Percentiles rank a stretch among this genome's conserved stretches.
Evolutionary conservation across 2,797 vertebrate genomes (phyloP).

Genomic region (Microhierax caerulescens): DNA sequence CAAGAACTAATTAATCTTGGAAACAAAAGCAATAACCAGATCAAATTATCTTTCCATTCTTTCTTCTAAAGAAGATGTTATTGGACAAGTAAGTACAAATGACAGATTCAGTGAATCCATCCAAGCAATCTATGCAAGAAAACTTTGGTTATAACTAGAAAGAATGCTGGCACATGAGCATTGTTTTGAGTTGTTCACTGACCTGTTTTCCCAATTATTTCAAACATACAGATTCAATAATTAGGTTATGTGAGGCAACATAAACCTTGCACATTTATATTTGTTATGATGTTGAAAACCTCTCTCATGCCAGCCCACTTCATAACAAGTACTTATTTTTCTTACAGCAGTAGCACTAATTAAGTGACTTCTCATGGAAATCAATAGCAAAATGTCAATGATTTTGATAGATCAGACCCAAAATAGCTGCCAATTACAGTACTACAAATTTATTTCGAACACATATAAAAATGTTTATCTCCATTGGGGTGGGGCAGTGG

Average conservation of each 20-base stretch:
- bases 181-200: not conserved
- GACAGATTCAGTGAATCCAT: not conserved
- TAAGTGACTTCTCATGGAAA: constrained; percentile 8
- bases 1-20: not conserved
- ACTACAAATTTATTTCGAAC: not conserved
- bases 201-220: not conserved
- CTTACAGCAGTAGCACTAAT: not conserved
- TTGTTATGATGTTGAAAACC: not conserved
- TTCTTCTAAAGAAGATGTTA: constrained; percentile 1
- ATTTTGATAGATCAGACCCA: constrained; percentile 1
- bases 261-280: not conserved
- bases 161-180: not conserved
- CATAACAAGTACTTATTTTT: not conserved
- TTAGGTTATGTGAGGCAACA: not conserved
- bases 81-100: not conserved
- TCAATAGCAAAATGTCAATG: constrained; percentile 8
- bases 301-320: not conserved
- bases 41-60: not conserved
- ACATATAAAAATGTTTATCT: not conserved
- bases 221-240: not conserved
- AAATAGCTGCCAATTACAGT: not conserved
- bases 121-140: not conserved
- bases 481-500: not conserved
- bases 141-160: not conserved
- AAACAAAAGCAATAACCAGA: not conserved